Evolutionary conservation across 2,113 vertebrate species (phyloP).

Genomic region (Odobenus rosmarus): DNA sequence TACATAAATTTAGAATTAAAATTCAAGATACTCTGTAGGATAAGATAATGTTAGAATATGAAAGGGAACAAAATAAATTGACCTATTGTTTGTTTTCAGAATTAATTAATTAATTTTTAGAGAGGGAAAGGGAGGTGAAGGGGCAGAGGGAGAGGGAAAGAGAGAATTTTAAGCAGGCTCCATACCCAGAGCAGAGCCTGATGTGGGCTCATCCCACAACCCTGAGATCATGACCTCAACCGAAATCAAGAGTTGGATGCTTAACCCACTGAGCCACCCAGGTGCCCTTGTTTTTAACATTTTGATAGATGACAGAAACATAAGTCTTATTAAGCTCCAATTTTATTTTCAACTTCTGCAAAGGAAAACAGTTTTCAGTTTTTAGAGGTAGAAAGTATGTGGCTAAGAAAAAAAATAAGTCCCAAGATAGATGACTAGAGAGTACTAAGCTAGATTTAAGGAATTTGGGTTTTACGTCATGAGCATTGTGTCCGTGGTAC

Average conservation of each 20-base stretch:
- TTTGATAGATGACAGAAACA: constrained; percentile 8
- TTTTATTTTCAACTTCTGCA: neutral
- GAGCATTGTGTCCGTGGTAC: neutral
- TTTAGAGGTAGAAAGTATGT: neutral
- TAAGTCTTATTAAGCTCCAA: neutral
- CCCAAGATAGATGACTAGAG: neutral
- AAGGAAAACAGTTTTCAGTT: neutral
- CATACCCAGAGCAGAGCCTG: neutral
- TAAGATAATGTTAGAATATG: neutral
- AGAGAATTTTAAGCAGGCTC: neutral
- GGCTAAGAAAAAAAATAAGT: neutral
- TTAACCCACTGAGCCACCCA: neutral
- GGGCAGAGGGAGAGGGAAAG: neutral
- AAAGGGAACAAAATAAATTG: neutral
- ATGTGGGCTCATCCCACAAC: neutral
- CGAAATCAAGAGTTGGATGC: neutral
- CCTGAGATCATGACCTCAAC: neutral
- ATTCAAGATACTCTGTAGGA: neutral
- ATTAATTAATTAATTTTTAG: neutral
- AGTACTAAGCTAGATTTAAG: neutral
- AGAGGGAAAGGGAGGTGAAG: neutral
- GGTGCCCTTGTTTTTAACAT: neutral
- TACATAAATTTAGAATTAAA: neutral
- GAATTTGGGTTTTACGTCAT: neutral
- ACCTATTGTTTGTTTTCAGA: neutral